phyloP scores from a whole-genome alignment of 2,113 vertebrate species.

The Cacatua alba region DNA sequence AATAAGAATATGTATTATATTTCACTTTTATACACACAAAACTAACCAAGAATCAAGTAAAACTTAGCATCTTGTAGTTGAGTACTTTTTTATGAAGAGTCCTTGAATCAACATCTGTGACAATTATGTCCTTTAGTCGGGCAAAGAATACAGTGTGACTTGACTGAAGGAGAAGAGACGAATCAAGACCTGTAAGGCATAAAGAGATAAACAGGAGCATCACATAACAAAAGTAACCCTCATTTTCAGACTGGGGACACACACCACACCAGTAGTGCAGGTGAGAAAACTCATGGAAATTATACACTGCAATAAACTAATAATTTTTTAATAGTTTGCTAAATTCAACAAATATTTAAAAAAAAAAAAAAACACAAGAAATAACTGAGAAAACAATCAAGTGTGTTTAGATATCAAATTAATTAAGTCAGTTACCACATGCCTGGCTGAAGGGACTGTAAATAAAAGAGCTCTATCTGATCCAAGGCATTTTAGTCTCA shows the following conservation, averaged over 20 bases:
- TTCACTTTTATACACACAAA: neutral
- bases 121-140: conserved; percentile 88
- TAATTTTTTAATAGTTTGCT: neutral
- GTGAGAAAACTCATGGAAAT: neutral
- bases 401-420: neutral
- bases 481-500: neutral
- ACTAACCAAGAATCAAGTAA: conserved; percentile 4
- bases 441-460: neutral
- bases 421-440: neutral
- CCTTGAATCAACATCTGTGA: conserved; percentile 86
- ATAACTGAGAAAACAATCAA: too few species aligned
- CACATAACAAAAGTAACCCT: neutral
- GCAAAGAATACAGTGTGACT: conserved; percentile 85
- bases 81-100: conserved; percentile 91
- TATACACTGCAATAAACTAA: neutral
- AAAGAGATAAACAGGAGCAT: neutral
- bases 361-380: neutral
- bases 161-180: conserved; percentile 83
- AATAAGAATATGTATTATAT: neutral
- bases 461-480: neutral
- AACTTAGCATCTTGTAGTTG: neutral
- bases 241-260: neutral
- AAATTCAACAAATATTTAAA: neutral
- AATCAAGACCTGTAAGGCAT: conserved; percentile 84
- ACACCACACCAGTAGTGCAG: neutral